phyloP scores from a whole-genome alignment of 2,113 vertebrate genomes.

The Calonectris borealis region DNA sequence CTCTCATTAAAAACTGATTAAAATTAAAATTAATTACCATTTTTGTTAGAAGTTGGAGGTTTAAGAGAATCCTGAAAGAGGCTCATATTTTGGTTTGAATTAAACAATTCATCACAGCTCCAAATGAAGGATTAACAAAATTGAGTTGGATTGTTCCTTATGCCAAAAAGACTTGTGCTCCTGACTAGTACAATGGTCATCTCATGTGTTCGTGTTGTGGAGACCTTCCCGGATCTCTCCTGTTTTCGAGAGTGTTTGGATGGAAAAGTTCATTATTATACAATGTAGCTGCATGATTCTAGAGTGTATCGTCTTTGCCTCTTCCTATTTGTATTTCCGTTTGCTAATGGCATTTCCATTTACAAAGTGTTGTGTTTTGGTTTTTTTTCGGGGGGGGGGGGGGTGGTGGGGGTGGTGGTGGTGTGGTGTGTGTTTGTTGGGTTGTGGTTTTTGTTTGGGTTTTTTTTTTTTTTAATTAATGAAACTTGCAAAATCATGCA shows the following conservation, averaged over 20 bases:
- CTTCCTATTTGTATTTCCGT: neutral
- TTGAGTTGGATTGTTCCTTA: neutral
- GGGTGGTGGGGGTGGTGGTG: no score
- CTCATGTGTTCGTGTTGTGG: neutral
- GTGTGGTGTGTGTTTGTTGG: neutral
- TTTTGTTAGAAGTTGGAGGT: conserved; percentile 49
- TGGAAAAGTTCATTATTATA: neutral
- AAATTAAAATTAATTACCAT: conserved; percentile 56
- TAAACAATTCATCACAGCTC: neutral
- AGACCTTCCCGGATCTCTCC: neutral
- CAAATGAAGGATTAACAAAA: conserved; percentile 17
- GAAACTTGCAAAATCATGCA: neutral
- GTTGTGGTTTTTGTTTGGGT: neutral
- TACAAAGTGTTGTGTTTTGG: neutral
- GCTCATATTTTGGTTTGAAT: neutral
- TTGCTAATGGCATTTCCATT: neutral
- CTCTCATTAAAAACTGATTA: conserved; percentile 50
- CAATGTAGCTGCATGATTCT: neutral
- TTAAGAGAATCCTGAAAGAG: conserved; percentile 9
- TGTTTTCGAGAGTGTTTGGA: neutral
- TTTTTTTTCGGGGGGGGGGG: no score
- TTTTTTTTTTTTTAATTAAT: neutral
- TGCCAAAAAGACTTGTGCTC: neutral
- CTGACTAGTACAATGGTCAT: neutral
- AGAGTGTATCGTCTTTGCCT: neutral